Evolutionary conservation across 2,113 vertebrate genomes (phyloP).

Genomic region (Prunella fulvescens): DNA sequence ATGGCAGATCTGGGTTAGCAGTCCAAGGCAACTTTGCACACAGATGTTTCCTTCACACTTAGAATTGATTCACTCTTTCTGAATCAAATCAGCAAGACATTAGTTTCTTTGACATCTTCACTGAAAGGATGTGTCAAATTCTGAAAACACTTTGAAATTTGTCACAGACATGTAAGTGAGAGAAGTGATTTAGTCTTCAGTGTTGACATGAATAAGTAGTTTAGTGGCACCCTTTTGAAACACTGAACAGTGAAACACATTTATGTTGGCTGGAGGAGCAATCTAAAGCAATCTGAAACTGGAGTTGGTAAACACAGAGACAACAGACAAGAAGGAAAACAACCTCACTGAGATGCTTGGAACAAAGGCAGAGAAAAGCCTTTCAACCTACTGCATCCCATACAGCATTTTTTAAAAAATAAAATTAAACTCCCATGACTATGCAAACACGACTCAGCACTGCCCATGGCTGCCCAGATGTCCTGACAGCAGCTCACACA

Average conservation of each 20-base stretch:
- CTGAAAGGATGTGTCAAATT: constrained; percentile 17
- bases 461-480: not conserved
- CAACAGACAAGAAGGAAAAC: not conserved
- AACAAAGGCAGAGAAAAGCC: not conserved
- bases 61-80: not conserved
- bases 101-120: not conserved
- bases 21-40: not conserved
- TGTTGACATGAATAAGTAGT: constrained; percentile 24
- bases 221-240: constrained; percentile 20
- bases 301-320: not conserved
- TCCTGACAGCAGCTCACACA: not conserved
- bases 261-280: not conserved
- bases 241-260: not conserved
- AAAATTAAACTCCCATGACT: not conserved
- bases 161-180: constrained; percentile 19
- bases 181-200: constrained; percentile 34
- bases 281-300: not conserved
- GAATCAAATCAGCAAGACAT: constrained; percentile 38
- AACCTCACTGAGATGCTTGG: not conserved
- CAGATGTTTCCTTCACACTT: not conserved
- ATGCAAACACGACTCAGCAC: not conserved
- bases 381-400: not conserved
- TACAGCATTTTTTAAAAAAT: not conserved
- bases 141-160: constrained; percentile 1
- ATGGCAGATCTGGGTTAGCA: not conserved